A percentile compares a stretch with the other conserved stretches of the same genome.
Conservation (phyloP, 1,140 invertebrate species). For the Harpegnathos saltator region DNA sequence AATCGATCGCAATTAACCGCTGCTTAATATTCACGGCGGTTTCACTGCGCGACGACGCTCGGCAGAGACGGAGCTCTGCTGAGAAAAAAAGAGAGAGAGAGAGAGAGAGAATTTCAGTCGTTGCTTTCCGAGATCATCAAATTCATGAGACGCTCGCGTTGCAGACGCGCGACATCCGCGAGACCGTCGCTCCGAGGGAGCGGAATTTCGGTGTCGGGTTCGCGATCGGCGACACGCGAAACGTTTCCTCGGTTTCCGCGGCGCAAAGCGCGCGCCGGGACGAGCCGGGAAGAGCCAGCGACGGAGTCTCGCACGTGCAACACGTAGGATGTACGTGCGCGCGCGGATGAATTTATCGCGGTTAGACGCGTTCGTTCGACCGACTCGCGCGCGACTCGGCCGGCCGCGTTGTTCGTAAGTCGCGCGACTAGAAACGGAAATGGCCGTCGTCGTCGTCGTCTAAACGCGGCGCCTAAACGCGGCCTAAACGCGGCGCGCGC, state of each 20-base stretch:
- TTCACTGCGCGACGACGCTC: not conserved
- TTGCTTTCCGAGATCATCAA: too few species aligned
- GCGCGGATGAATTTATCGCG: slow-evolving; percentile 33
- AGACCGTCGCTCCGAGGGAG: not conserved
- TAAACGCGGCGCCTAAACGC: slow-evolving; percentile 41
- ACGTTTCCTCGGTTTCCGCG: not conserved
- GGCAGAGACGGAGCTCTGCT: too few species aligned
- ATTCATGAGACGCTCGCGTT: too few species aligned
- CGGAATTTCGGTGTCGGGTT: not conserved
- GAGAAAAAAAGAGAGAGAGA: too few species aligned
- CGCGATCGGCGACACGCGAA: not conserved
- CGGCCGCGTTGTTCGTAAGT: slow-evolving; percentile 24
- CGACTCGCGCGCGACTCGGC: not conserved
- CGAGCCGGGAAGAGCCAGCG: not conserved
- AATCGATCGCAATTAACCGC: slow-evolving; percentile 20
- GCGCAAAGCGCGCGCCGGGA: not conserved
- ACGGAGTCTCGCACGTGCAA: not conserved
- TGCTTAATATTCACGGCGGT: slow-evolving; percentile 28
- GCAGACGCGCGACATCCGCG: not conserved
- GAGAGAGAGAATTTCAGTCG: too few species aligned
- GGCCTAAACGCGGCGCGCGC: slow-evolving; percentile 42
- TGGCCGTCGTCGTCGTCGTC: slow-evolving; percentile 2
- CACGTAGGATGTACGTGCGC: not conserved
- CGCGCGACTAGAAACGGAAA: slow-evolving; percentile 23
- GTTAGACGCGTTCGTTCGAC: not conserved